Evolutionary conservation across 2,113 vertebrate species (phyloP), one percentile per base, ranked within the genome.

Genomic region (Cynoglossus semilaevis): DNA sequence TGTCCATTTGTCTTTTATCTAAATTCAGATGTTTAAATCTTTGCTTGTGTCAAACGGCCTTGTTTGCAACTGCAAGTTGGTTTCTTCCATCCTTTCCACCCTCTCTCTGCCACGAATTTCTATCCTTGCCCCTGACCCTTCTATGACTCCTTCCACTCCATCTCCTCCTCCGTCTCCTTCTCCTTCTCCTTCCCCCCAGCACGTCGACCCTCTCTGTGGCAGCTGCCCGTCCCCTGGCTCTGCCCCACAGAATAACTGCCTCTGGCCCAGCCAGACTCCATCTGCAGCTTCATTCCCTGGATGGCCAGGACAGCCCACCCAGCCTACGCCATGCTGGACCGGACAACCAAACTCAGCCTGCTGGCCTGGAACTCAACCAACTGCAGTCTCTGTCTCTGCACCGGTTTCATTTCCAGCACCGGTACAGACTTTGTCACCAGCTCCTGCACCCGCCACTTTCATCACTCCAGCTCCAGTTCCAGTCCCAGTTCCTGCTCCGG

Each of bases 151-250:
- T 8, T 46, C 64, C 12, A 17, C 72, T 38, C 56, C 71, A 11
- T 17, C 46, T 15, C 40, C 66, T 64, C 52, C 74, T 43, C 58
- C 71, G 9, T 62, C 69, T 58, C 47, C 66, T 34, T 51, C 74
- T 44, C 53, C 61, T 58, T 44, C 66, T 34, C 53, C 74, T 44
- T 51, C 61, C 57, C 50, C 65, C 65, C 86, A 88, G 83, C 74
- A 67, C 17, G 46, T 78, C 70, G 83, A 83, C 1, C 58, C 82
- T 84, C 68, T 84, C 65, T 86, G 82, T 87, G 79, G 81, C 67
- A 77, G 80, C 78, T 89, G 85, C 69, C 85, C 87, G 34, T 58
- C 85, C 15, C 54, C 84, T 79, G 84, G 84, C 63, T 85, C 82
- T 77, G 78, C 68, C 70, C 84, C 76, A 50, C 89, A 89, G 80